Evolutionary conservation across 2,113 vertebrate genomes (phyloP).

Genomic region (Pitta sordida): DNA sequence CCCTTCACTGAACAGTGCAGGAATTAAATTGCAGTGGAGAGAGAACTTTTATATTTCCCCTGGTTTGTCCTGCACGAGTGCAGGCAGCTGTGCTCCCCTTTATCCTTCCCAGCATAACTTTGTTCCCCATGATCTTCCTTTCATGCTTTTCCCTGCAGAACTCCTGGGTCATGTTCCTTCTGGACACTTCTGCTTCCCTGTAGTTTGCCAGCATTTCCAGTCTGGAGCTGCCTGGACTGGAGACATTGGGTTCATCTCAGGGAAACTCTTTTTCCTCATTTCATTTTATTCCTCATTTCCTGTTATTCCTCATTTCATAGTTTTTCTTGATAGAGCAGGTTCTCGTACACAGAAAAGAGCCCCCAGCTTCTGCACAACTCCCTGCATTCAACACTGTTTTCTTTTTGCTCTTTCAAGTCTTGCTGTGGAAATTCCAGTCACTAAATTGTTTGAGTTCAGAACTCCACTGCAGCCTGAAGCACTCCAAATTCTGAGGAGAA

Average conservation of each 20-base stretch:
- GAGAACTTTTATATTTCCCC: neutral
- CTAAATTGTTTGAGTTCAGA: neutral
- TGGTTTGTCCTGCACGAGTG: accelerated
- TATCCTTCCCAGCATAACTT: neutral
- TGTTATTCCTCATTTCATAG: neutral
- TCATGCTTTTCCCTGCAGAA: neutral
- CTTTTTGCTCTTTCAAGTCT: neutral
- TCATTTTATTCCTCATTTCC: no score
- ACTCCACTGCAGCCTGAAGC: neutral
- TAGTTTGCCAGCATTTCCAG: neutral
- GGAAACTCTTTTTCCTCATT: neutral
- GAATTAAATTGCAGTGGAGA: neutral
- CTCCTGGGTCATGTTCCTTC: neutral
- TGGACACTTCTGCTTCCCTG: neutral
- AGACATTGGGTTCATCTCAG: neutral
- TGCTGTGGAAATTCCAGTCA: neutral
- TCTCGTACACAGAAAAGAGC: neutral
- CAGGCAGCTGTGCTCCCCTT: neutral
- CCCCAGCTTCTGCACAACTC: neutral
- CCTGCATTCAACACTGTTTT: neutral
- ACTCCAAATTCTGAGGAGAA: neutral
- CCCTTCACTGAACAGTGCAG: neutral
- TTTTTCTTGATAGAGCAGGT: neutral
- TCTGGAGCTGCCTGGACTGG: neutral
- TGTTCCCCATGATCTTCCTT: neutral